Evolutionary conservation across 1,140 invertebrate genomes (phyloP).

Genomic region (Magallana ariakensis): DNA sequence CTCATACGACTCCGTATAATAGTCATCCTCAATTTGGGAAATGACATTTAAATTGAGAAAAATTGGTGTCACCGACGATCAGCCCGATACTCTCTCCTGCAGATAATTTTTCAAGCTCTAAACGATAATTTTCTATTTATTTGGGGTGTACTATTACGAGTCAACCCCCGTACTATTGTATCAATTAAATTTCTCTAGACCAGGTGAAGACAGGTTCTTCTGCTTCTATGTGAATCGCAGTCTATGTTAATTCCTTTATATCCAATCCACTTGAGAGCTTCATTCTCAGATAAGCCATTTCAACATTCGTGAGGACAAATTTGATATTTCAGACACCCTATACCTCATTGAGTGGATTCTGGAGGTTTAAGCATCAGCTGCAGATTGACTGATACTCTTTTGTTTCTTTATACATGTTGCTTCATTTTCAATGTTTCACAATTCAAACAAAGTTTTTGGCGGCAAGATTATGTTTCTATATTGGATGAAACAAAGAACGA

Average conservation of each 20-base stretch:
- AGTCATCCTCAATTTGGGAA: constrained; percentile 16
- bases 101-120: constrained; percentile 12
- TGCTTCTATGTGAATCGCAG: not conserved
- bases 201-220: constrained; percentile 5
- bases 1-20: constrained; percentile 26
- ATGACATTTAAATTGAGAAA: constrained; percentile 36
- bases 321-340: too few relatives aligned
- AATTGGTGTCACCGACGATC: constrained; percentile 13
- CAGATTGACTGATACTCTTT: too few relatives aligned
- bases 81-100: not conserved
- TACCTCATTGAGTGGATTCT: too few relatives aligned
- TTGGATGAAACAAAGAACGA: too few relatives aligned
- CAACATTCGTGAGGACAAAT: too few relatives aligned
- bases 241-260: not conserved
- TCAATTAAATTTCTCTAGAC: not conserved
- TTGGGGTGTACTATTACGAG: not conserved
- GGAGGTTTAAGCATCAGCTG: too few relatives aligned
- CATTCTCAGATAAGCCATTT: not conserved
- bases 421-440: too few relatives aligned
- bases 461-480: too few relatives aligned
- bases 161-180: not conserved
- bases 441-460: too few relatives aligned
- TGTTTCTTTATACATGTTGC: too few relatives aligned
- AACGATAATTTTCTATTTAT: constrained; percentile 34
- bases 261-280: not conserved